Evolutionary conservation across 2,113 vertebrate genomes (phyloP), one percentile per base, ranked within the genome.

Genomic region (Alethe castanea): DNA sequence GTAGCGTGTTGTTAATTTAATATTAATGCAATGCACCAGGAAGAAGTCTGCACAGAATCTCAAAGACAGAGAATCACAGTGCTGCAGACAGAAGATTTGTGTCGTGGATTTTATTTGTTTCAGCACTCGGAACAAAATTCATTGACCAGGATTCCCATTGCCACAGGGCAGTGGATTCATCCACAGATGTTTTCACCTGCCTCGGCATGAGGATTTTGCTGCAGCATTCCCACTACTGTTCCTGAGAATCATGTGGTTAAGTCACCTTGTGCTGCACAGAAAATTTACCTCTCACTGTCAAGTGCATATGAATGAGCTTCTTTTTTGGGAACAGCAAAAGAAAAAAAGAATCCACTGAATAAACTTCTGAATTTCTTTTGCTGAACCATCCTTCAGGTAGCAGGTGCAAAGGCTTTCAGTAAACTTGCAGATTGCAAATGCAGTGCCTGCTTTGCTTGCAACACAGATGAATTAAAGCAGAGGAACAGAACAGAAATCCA

Each of bases 1-100:
- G 96, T 85, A 94, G 94, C 50, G 87, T 97, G 96, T 94, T 97
- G 96, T 95, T 98, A 97, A 97, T 97, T 98, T 97, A 97, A 96
- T 95, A 95, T 97, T 96, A 97, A 97, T 96, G 97, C 95, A 93
- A 88, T 94, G 94, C 95, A 96, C 94, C 96, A 94, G 96, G 57
- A 80, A 94, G 92, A 96, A 96, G 90, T 95, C 91, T 93, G 96
- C 85, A 82, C 82, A 96, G 95, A 95, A 94, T 96, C 86, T 80
- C 78, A 95, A 94, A 94, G 61, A 96, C 84, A 92, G 88, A 95
- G 96, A 94, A 95, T 92, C 95, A 76, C 42, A 74, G 94, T 86
- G 82, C 85, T 79, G 82, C 66, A 85, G 82, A 90, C 96, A 76
- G 61, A 56, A 70, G 97, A 90, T 80, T 73, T 79, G 90, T 87